Conservation (phyloP, 2,888 invertebrate species). For the Caenorhabditis parvicauda region DNA sequence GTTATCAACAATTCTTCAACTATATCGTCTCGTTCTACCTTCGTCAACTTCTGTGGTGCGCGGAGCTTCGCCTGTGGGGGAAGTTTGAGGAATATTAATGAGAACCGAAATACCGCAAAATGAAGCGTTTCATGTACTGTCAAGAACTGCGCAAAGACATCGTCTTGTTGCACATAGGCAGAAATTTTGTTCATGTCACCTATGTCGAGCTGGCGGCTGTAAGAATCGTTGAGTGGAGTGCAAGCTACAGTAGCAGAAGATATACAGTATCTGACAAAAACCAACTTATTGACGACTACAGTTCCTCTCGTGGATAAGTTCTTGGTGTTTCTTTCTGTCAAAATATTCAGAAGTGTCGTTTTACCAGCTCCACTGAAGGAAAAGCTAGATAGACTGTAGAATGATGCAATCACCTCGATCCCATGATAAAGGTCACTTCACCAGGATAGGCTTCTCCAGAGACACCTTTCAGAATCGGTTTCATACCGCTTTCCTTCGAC, state of each 20-base stretch:
- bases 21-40: conserved; percentile 12
- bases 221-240: too few species aligned
- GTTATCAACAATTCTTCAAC: conserved; percentile 25
- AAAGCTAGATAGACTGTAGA: neutral
- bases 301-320: conserved; percentile 28
- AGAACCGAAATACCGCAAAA: too few species aligned
- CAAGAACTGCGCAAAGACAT: conserved; percentile 79
- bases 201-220: conserved; percentile 18
- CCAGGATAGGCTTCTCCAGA: conserved; percentile 29
- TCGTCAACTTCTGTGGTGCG: conserved; percentile 40
- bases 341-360: conserved; percentile 80
- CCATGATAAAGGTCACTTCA: conserved; percentile 39
- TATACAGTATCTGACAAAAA: too few species aligned
- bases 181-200: conserved; percentile 70
- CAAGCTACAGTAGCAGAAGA: neutral
- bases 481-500: conserved; percentile 12
- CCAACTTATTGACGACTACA: conserved; percentile 28
- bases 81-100: too few species aligned
- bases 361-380: conserved; percentile 80
- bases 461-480: conserved; percentile 19
- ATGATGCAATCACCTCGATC: neutral
- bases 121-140: conserved; percentile 82
- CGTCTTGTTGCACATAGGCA: conserved; percentile 86
- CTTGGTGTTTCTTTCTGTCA: conserved; percentile 72
- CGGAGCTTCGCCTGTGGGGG: conserved; percentile 28